Base-by-base conservation (phyloP, 2,797 vertebrate genomes). In the Parauchenoglanis ngamensis region DNA sequence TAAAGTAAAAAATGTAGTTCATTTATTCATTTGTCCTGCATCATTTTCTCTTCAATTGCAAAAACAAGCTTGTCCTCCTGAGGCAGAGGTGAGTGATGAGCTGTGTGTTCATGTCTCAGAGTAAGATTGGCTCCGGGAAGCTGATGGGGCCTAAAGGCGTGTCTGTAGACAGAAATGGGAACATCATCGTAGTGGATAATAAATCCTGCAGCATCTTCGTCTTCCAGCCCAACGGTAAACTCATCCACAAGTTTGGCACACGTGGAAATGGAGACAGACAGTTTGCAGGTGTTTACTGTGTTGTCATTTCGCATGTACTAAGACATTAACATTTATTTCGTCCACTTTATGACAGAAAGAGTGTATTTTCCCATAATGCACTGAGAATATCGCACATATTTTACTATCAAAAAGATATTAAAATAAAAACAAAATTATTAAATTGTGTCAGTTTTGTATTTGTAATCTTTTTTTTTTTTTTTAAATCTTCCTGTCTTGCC, bases 81-180 rank as follows among this genome's bases (percentile, higher is more conserved):
- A 72, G 49, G 44, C 40, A 25, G 25, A 28, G 49, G 13, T 31
- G 75, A 77, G 13, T 54, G 15, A 77, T 78, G 52, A 10, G 28
- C 28, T 70, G n/a, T 67, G 44, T 68, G 63, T 68, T n/a, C 56
- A 68, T 88, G 65, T 89, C 88, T 81, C 91, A 99, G 98, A 96
- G 95, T 86, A 99, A 99, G 94, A 97, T 99, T 1, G 98, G 98
- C 89, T 97, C 98, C 0, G 98, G 98, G 90, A 99, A 99, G 93
- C 94, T 99, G 91, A 98, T 99, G 98, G 98, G 98, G 46, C 98
- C 98, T 31, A 99, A 99, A 92, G 98, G 98, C 4, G 97, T 99
- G 84, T 97, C 98, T 0, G 98, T 99, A 93, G 98, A 99, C 95
- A 96, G 96, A 77, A 99, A 99, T 0, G 98, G 98, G 40, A 98